Conservation (phyloP, 2,797 vertebrate genomes). For the Perodicticus potto region DNA sequence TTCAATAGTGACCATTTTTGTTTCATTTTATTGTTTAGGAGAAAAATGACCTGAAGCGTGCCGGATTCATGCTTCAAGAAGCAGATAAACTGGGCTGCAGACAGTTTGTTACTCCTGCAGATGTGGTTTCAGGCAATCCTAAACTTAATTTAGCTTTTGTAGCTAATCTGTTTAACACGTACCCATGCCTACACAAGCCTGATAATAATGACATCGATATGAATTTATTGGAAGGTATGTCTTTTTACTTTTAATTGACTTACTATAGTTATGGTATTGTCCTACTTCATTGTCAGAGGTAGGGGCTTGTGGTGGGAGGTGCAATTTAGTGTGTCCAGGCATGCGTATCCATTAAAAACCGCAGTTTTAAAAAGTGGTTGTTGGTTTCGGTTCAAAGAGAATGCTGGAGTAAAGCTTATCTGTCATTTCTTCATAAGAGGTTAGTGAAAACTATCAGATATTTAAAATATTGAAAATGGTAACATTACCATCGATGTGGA, state of each 20-base stretch:
- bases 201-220: constrained; percentile 89
- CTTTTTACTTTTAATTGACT: background rate
- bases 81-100: constrained; percentile 96
- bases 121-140: constrained; percentile 96
- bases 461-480: constrained; percentile 57
- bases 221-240: constrained; percentile 93
- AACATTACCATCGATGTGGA: constrained; percentile 31
- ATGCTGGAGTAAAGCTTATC: constrained; percentile 34
- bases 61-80: constrained; percentile 95
- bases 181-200: constrained; percentile 91
- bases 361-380: background rate
- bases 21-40: constrained; percentile 89
- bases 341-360: background rate
- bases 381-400: constrained; percentile 48
- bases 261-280: background rate
- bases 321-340: background rate
- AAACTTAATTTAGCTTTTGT: constrained; percentile 98
- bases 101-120: constrained; percentile 96
- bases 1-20: constrained; percentile 37
- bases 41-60: constrained; percentile 91
- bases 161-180: constrained; percentile 97
- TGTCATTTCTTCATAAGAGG: constrained; percentile 30
- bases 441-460: constrained; percentile 46
- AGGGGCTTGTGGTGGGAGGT: background rate
- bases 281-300: background rate